These are phyloP conservation scores for Coptodon bakossiorum DNA, from an alignment of 2,113 vertebrate genomes.

Conservation along the genomic window DNA sequence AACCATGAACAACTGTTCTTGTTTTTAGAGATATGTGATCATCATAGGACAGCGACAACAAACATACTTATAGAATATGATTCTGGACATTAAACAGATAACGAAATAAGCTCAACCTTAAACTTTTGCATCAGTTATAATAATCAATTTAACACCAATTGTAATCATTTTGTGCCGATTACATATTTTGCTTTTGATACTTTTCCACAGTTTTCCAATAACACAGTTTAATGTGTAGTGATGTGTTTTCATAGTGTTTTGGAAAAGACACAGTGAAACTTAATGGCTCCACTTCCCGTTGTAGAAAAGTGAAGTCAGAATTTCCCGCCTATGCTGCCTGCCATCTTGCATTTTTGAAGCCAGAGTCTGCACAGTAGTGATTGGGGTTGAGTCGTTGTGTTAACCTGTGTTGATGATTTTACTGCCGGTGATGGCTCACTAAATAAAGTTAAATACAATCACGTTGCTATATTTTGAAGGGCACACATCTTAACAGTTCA, in stretches of 20 bases:
- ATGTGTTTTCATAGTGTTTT: background rate
- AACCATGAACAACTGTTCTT: background rate
- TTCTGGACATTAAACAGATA: background rate
- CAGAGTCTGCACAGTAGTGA: background rate
- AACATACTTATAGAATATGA: background rate
- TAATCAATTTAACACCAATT: background rate
- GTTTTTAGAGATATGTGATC: background rate
- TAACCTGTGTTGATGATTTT: background rate
- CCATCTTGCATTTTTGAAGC: background rate
- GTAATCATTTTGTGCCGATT: background rate
- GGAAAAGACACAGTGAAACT: background rate
- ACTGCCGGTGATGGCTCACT: background rate
- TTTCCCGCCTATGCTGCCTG: background rate
- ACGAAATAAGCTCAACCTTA: background rate
- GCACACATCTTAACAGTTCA: background rate
- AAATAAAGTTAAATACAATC: background rate
- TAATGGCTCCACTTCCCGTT: background rate
- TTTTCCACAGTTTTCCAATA: background rate
- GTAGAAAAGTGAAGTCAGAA: background rate
- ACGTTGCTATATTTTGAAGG: background rate
- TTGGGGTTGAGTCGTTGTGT: background rate
- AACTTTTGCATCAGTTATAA: background rate
- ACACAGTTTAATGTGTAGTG: background rate
- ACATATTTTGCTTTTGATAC: background rate
- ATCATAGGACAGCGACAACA: background rate